Evolutionary conservation across 1,140 invertebrate species (phyloP), one percentile per base, ranked within the genome.

Genomic region (Arctopsyche grandis): DNA sequence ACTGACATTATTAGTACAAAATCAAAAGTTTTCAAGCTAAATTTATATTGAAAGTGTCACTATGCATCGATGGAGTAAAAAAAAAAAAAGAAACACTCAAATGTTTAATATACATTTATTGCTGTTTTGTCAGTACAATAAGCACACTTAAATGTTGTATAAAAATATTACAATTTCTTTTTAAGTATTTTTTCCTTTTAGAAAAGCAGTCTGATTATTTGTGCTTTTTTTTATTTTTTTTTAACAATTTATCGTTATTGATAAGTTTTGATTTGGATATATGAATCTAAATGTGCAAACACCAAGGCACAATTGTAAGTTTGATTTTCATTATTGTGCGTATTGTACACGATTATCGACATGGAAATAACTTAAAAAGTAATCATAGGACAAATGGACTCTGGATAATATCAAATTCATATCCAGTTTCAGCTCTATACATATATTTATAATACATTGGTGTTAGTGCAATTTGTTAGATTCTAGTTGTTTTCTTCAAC

Each of bases 91-190:
- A 5, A 26, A 66, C 5, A 22, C 5, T 60, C 24, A 29, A 3
- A 5, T 1, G 12, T 66, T 66, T 66, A 12, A n/a, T 48, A 74
- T 74, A 52, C 44, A 52, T 74, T 74, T 74, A 74, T 74, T 74
- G 71, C 71, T 74, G 46, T 74, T 74, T 56, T 74, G 71, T 74
- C 71, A 74, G 71, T 74, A 74, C 71, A 74, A 56, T 74, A 74
- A 74, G 71, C 71, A 74, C 71, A 74, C 71, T 21, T 74, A 74
- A 16, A 74, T 74, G 48, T 74, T 74, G 44, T 74, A 74, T 56
- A 74, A 74, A 74, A 74, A 74, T 74, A 74, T 74, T 74, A 46
- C 63, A 66, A 26, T 46, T 26, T 38, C 38, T 14, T 70, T 14
- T 74, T 26, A 56, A 52, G n/a, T 44, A 56, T 9, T 24, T n/a